phyloP scores from a whole-genome alignment of 2,888 invertebrate species.

The Ypsolopha scabrella region DNA sequence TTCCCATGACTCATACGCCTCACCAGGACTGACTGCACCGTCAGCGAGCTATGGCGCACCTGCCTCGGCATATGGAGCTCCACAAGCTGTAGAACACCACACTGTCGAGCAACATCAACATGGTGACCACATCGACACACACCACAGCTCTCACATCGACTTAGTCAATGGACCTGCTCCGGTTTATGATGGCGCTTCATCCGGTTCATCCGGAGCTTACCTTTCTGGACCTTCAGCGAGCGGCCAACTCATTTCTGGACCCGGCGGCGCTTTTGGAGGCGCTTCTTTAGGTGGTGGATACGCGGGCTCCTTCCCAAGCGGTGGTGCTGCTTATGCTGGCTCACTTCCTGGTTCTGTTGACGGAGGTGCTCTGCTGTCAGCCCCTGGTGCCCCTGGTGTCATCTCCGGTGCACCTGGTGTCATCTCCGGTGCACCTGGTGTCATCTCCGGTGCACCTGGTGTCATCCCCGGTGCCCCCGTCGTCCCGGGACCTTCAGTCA shows the following conservation, averaged over 20 bases:
- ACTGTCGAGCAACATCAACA: background rate
- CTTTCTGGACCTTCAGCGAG: slow-evolving; percentile 1
- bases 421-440: slow-evolving; percentile 6
- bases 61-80: slow-evolving; percentile 37
- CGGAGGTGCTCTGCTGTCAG: slow-evolving; percentile 1
- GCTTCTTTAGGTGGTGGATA: background rate
- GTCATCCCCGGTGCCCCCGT: slow-evolving; percentile 7
- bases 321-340: slow-evolving; percentile 3
- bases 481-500: slow-evolving; percentile 32
- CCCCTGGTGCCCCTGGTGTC: slow-evolving; percentile 8
- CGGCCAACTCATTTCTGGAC: slow-evolving; percentile 7
- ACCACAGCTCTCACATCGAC: background rate
- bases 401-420: slow-evolving; percentile 1
- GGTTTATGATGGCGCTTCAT: too few species aligned
- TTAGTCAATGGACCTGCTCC: too few species aligned
- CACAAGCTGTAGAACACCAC: slow-evolving; percentile 9
- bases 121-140: background rate
- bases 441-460: slow-evolving; percentile 7
- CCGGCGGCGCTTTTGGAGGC: slow-evolving; percentile 6
- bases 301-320: background rate
- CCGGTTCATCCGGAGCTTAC: too few species aligned
- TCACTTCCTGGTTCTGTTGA: slow-evolving; percentile 6
- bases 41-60: slow-evolving; percentile 51
- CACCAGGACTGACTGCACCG: slow-evolving; percentile 42
- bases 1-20: slow-evolving; percentile 26